Percentiles rank a stretch among this genome's conserved stretches.
Evolutionary conservation across 2,113 vertebrate species (phyloP).

Genomic region (Cnemophilus loriae): DNA sequence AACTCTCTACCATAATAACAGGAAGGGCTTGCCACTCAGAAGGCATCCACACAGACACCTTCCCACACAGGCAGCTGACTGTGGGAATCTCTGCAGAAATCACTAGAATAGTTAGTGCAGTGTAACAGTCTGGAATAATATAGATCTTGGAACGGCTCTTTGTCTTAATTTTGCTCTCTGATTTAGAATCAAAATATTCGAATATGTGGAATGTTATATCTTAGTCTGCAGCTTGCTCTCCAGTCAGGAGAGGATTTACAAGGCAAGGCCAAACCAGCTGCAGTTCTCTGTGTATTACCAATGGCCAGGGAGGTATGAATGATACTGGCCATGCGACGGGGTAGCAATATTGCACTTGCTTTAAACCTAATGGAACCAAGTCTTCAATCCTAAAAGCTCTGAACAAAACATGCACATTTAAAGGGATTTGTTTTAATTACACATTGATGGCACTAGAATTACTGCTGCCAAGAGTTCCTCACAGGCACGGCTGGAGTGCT

Average conservation of each 20-base stretch:
- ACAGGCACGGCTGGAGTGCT: neutral
- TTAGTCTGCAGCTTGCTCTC: neutral
- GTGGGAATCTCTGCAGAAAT: neutral
- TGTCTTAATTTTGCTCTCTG: neutral
- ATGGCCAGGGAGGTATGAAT: neutral
- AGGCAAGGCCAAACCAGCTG: neutral
- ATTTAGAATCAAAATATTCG: constrained; percentile 5
- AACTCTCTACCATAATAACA: neutral
- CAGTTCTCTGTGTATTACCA: neutral
- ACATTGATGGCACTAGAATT: neutral
- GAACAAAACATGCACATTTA: neutral
- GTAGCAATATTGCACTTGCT: neutral
- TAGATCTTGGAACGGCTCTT: neutral
- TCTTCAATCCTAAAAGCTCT: neutral
- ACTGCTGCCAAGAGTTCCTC: neutral
- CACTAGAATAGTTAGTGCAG: neutral
- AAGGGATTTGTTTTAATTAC: neutral
- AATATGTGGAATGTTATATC: neutral
- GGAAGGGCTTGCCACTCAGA: neutral
- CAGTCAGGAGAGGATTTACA: neutral
- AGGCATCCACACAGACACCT: neutral
- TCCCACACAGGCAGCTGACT: neutral
- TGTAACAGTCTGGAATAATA: neutral
- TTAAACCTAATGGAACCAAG: neutral
- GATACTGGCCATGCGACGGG: neutral